Evolutionary conservation across 2,797 vertebrate genomes (phyloP).

Genomic region (Varecia variegata): DNA sequence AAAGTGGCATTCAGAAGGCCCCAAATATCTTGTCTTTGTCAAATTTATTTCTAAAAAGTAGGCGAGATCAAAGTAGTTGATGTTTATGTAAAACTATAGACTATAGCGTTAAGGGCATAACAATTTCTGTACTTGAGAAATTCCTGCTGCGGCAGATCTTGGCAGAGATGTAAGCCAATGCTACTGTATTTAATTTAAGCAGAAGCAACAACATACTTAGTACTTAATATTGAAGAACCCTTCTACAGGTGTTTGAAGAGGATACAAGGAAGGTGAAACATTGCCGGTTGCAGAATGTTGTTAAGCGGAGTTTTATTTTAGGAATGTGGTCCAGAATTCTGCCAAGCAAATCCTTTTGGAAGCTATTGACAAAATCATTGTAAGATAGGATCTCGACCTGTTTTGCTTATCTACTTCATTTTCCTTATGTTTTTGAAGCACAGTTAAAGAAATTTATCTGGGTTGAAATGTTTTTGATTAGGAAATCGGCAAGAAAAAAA

Average conservation of each 20-base stretch:
- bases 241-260: background rate
- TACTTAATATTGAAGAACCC: background rate
- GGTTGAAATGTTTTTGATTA: constrained; percentile 14
- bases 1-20: background rate
- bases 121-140: background rate
- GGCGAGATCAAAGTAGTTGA: background rate
- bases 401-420: background rate
- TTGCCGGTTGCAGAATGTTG: background rate
- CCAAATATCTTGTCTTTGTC: background rate
- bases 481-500: background rate
- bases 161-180: background rate
- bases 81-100: background rate
- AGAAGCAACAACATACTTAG: background rate
- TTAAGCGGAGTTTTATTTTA: background rate
- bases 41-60: background rate
- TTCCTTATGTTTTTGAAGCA: background rate
- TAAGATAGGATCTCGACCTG: background rate
- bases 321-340: background rate
- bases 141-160: background rate
- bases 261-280: background rate
- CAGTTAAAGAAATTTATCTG: background rate
- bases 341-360: background rate
- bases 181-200: background rate
- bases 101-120: background rate
- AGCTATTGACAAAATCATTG: constrained; percentile 1